Evolutionary conservation across 2,113 vertebrate species (phyloP), one percentile per base, ranked within the genome.

Genomic region (Nibea coibor): DNA sequence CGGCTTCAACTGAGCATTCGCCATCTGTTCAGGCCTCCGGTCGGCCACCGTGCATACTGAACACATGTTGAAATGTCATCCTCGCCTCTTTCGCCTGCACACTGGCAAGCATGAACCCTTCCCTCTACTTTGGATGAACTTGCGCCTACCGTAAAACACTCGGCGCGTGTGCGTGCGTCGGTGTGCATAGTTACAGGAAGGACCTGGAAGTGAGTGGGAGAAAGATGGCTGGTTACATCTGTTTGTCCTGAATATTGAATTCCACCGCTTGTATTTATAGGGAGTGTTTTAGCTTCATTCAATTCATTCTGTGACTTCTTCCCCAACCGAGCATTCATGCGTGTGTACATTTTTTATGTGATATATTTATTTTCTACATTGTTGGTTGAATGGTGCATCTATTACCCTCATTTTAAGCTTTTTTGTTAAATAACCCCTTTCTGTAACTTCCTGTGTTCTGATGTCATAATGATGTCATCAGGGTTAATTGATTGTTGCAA

Each of bases 41-140:
- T 75, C 53, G n/a, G 45, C 54, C 42, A 8, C 71, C 39, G 17
- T 53, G 47, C 69, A 72, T 84, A 71, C 63, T 58, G 45, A 76
- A 51, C 64, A 78, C 72, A 87, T 68, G 63, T 24, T 72, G 63
- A 83, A 83, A 87, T 84, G 81, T 83, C 79, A 78, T 61, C 65
- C 31, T 68, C 48, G 19, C 74, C 43, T 28, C 24, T 39, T 39
- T 22, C 11, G 22, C 42, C 59, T 79, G 31, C 2, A 57, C 51
- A 67, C 22, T n/a, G 58, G 65, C 64, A 50, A 9, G 80, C 66
- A 57, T 26, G 7, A 67, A 71, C 80, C 63, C 31, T 35, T 73
- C 70, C 26, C 66, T 72, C 62, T 56, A 5, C 19, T 64, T 66
- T 70, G 45, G 79, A 61, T 65, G 68, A 24, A 57, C 58, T 48